Percentiles rank a stretch among this genome's conserved stretches.
Evolutionary conservation across 2,888 invertebrate species (phyloP).

Genomic region (Euplagia quadripunctaria): DNA sequence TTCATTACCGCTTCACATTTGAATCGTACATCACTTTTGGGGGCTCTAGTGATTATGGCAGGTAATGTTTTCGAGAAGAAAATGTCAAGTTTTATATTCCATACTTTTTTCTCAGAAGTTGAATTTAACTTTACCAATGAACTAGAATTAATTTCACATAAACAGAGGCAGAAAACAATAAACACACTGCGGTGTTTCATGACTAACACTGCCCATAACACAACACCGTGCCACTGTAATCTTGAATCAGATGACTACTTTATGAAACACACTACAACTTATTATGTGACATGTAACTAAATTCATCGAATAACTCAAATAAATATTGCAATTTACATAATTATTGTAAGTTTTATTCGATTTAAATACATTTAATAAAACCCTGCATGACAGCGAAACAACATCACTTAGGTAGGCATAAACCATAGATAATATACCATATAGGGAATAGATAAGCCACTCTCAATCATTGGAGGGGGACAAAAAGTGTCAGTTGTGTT

Average conservation of each 20-base stretch:
- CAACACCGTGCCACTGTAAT: slow-evolving; percentile 51
- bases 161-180: slow-evolving; percentile 74
- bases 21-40: slow-evolving; percentile 71
- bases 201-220: slow-evolving; percentile 78
- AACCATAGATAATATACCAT: not conserved
- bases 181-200: slow-evolving; percentile 80
- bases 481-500: no score
- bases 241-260: slow-evolving; percentile 23
- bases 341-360: not conserved
- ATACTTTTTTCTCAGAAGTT: slow-evolving; percentile 76
- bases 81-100: slow-evolving; percentile 82
- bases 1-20: slow-evolving; percentile 83
- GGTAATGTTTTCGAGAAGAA: slow-evolving; percentile 79
- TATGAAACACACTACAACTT: slow-evolving; percentile 5
- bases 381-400: slow-evolving; percentile 43
- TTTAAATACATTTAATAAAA: slow-evolving; percentile 13
- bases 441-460: no score
- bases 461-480: no score
- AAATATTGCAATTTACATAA: slow-evolving; percentile 16
- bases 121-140: slow-evolving; percentile 69
- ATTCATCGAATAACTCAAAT: slow-evolving; percentile 11
- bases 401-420: slow-evolving; percentile 23
- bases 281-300: slow-evolving; percentile 7
- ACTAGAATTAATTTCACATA: slow-evolving; percentile 68
- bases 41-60: slow-evolving; percentile 62